Percentiles rank a stretch among this genome's conserved stretches.
phyloP scores from a whole-genome alignment of 2,888 invertebrate species.

The Biston betularia region DNA sequence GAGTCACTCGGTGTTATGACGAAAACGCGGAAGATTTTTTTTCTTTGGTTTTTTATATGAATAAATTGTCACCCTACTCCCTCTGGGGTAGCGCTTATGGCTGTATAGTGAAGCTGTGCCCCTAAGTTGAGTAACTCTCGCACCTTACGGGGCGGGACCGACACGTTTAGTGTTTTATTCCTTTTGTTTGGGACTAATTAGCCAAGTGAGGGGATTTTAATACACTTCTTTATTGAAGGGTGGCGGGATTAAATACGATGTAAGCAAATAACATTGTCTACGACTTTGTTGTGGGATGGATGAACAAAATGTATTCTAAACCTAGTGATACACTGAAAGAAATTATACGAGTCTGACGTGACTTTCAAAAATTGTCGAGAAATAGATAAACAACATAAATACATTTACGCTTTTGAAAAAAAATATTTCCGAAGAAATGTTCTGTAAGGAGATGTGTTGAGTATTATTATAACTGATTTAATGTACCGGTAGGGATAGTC shows the following conservation, averaged over 20 bases:
- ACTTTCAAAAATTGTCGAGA: too few species aligned
- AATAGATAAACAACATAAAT: too few species aligned
- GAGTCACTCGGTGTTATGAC: too few species aligned
- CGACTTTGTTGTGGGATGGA: background rate
- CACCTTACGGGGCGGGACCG: slow-evolving; percentile 12
- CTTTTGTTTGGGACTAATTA: slow-evolving; percentile 33
- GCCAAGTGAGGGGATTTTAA: slow-evolving; percentile 19
- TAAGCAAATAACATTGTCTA: background rate
- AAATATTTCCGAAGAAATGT: too few species aligned
- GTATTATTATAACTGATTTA: too few species aligned
- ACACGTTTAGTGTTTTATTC: slow-evolving; percentile 33
- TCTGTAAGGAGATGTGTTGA: too few species aligned
- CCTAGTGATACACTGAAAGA: background rate
- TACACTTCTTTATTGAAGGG: slow-evolving; percentile 20
- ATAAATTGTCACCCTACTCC: slow-evolving; percentile 2
- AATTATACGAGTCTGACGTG: too few species aligned
- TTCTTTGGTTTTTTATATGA: too few species aligned
- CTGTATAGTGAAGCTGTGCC: slow-evolving; percentile 29
- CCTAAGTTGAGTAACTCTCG: slow-evolving; percentile 38
- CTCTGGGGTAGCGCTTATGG: slow-evolving; percentile 8
- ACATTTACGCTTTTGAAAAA: too few species aligned
- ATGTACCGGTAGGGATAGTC: too few species aligned
- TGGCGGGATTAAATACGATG: slow-evolving; percentile 6
- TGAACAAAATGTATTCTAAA: background rate
- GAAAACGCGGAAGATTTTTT: too few species aligned